These are phyloP conservation scores for Scaptomyza pallida DNA, from an alignment of 1,140 invertebrate genomes.

Conservation along the genomic window DNA sequence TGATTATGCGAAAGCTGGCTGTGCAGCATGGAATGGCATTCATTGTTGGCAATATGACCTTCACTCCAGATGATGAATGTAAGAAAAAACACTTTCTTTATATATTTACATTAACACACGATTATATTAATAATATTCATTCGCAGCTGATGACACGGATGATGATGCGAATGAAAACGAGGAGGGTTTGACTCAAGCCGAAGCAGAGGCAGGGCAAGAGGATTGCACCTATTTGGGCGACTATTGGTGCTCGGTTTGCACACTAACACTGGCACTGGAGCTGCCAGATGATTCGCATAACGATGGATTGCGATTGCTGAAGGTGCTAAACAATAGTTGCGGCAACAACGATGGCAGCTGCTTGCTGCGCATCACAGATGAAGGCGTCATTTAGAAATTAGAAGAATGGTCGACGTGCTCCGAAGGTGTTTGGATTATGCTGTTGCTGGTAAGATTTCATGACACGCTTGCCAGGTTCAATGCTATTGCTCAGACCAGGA, in stretches of 20 bases:
- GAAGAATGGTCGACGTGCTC: conserved; percentile 48
- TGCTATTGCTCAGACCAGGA: conserved; percentile 90
- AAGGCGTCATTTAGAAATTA: conserved; percentile 69
- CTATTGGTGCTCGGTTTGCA: conserved; percentile 67
- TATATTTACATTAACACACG: conserved; percentile 13
- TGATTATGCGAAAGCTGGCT: conserved; percentile 48
- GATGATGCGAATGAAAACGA: conserved; percentile 25
- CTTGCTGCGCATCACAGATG: conserved; percentile 49
- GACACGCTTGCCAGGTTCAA: conserved; percentile 93
- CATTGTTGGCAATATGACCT: conserved; percentile 53
- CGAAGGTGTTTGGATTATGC: background rate
- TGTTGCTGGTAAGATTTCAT: conserved; percentile 88
- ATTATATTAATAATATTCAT: conserved; percentile 7
- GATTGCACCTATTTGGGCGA: conserved; percentile 39
- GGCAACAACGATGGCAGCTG: conserved; percentile 44
- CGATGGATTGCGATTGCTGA: conserved; percentile 54
- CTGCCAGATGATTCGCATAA: conserved; percentile 7
- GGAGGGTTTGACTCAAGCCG: background rate
- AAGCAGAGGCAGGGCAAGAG: background rate
- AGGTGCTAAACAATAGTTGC: conserved; percentile 56
- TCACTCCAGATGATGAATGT: conserved; percentile 32
- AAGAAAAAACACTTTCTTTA: background rate
- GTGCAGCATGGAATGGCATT: conserved; percentile 42
- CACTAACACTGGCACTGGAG: conserved; percentile 52
- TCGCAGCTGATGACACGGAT: conserved; percentile 15